Conservation (phyloP, 2,888 invertebrate species). For the Noctua janthe region DNA sequence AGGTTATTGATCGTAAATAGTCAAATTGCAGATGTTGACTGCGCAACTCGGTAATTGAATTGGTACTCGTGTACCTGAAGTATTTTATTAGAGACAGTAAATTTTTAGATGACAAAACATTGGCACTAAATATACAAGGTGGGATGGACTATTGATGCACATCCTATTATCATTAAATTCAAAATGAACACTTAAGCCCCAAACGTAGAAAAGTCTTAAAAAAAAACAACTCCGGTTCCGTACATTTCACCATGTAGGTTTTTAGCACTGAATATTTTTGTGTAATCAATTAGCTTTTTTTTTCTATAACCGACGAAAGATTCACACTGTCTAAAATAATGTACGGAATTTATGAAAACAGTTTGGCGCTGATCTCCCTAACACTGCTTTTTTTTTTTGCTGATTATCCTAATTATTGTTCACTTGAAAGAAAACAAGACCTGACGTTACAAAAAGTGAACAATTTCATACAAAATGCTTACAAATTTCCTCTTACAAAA, state of each 20-base stretch:
- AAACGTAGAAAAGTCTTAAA: too few species aligned
- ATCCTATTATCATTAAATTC: too few species aligned
- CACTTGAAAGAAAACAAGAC: not conserved
- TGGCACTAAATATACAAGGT: not conserved
- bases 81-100: conserved; percentile 32
- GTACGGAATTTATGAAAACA: not conserved
- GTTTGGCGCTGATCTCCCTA: not conserved
- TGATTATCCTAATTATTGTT: not conserved
- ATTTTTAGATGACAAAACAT: conserved; percentile 8
- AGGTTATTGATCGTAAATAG: conserved; percentile 68
- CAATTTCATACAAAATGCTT: not conserved
- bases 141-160: too few species aligned
- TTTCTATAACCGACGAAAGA: not conserved
- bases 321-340: not conserved
- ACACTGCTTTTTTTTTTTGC: not conserved
- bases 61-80: conserved; percentile 27
- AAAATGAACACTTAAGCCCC: too few species aligned
- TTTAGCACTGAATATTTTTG: not conserved
- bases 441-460: not conserved
- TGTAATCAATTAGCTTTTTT: not conserved
- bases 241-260: too few species aligned
- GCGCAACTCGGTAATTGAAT: conserved; percentile 57
- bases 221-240: not conserved
- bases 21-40: conserved; percentile 62
- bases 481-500: conserved; percentile 36